phyloP scores from a whole-genome alignment of 2,797 vertebrate genomes.

The Allobates femoralis region DNA sequence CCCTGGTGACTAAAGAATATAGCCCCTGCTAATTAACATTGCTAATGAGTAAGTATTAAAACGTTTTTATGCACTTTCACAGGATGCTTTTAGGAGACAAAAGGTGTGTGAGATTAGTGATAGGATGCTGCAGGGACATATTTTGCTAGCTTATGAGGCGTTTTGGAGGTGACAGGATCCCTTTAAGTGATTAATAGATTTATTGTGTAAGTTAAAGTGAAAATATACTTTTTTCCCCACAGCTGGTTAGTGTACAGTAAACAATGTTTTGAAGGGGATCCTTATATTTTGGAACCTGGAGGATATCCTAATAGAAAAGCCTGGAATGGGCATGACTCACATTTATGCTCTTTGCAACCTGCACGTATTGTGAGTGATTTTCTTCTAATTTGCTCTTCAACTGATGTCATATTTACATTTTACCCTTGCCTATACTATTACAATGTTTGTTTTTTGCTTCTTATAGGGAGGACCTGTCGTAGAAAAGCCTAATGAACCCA shows the following conservation, averaged over 20 bases:
- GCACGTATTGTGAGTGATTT: conserved; percentile 85
- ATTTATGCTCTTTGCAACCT: conserved; percentile 88
- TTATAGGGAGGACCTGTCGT: conserved; percentile 89
- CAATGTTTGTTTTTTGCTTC: background rate
- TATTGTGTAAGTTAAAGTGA: background rate
- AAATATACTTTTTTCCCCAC: conserved; percentile 11
- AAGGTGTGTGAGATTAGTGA: too few relatives aligned
- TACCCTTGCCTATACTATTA: too few relatives aligned
- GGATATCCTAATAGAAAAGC: conserved; percentile 83
- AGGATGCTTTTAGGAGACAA: too few relatives aligned
- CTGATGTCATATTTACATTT: background rate
- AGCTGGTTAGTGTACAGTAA: conserved; percentile 94
- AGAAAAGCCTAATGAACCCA: conserved; percentile 85
- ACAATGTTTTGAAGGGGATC: conserved; percentile 88
- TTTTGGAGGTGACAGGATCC: too few relatives aligned
- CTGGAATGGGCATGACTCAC: conserved; percentile 86
- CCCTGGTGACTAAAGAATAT: too few relatives aligned
- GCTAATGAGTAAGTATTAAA: too few relatives aligned
- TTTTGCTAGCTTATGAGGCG: too few relatives aligned
- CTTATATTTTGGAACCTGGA: conserved; percentile 89
- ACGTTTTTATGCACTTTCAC: too few relatives aligned
- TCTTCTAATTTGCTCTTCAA: background rate
- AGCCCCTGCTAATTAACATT: too few relatives aligned
- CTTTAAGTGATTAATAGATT: background rate
- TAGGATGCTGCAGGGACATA: too few relatives aligned